phyloP scores from a whole-genome alignment of 2,113 vertebrate genomes.

The Ctenodactylus gundi region DNA sequence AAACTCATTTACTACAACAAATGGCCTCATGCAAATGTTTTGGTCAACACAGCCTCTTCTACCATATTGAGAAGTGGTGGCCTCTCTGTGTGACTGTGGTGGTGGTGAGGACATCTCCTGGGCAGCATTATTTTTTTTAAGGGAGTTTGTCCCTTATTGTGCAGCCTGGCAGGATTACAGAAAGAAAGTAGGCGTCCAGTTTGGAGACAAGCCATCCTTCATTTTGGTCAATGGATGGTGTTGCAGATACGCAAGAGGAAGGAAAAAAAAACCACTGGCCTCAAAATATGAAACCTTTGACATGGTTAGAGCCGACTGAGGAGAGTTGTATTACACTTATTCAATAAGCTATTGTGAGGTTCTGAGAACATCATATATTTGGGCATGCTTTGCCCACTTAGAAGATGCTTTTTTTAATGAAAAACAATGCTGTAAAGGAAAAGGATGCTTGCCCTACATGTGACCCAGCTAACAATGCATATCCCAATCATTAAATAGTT shows the following conservation, averaged over 20 bases:
- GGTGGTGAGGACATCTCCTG: too few species aligned
- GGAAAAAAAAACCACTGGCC: not conserved
- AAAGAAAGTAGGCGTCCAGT: not conserved
- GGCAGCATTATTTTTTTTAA: not conserved
- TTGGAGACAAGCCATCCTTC: not conserved
- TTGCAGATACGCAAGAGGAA: not conserved
- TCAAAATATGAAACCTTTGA: not conserved
- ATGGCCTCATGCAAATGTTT: conserved; percentile 67
- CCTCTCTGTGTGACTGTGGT: not conserved
- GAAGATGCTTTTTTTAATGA: not conserved
- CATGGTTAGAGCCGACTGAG: not conserved
- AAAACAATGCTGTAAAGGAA: not conserved
- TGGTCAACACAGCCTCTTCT: conserved; percentile 50
- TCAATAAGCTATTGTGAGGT: not conserved
- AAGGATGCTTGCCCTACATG: not conserved
- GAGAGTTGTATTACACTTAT: not conserved
- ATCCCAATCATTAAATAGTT: not conserved
- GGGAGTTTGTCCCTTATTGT: not conserved
- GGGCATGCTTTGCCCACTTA: not conserved
- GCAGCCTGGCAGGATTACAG: not conserved
- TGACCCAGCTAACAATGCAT: not conserved
- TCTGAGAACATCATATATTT: not conserved
- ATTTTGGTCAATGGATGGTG: not conserved
- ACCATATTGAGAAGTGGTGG: conserved; percentile 1
- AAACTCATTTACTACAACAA: conserved; percentile 59